A percentile compares a stretch with the other conserved stretches of the same genome.
These are phyloP conservation scores for Lichenostomus cassidix DNA, from an alignment of 2,113 vertebrate genomes.

Conservation along the genomic window DNA sequence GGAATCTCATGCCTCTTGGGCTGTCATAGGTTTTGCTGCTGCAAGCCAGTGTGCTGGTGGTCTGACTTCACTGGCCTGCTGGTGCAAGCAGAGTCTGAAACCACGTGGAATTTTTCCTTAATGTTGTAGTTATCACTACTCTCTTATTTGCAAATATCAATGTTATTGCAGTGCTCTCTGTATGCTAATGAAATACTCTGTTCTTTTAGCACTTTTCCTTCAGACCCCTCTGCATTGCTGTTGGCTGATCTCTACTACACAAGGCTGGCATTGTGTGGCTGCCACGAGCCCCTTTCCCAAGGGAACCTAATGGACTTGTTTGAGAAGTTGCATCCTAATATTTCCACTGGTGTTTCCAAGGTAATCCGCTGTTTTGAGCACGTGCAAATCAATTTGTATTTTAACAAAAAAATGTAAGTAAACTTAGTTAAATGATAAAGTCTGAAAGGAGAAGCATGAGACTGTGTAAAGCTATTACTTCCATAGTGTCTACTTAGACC, in stretches of 20 bases:
- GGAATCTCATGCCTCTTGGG: neutral
- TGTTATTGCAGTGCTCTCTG: neutral
- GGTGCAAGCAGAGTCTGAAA: neutral
- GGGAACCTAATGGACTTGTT: constrained; percentile 81
- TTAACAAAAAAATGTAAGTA: neutral
- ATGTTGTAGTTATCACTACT: neutral
- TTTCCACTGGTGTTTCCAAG: constrained; percentile 89
- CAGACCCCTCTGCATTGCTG: constrained; percentile 84
- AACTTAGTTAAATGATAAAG: neutral
- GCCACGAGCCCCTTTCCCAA: constrained; percentile 81
- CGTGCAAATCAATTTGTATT: neutral
- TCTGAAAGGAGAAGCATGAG: neutral
- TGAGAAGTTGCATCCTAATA: constrained; percentile 82
- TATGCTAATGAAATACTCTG: neutral
- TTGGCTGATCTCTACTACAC: constrained; percentile 92
- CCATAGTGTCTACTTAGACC: neutral
- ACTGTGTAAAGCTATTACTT: neutral
- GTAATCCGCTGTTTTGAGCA: constrained; percentile 58
- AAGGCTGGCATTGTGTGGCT: constrained; percentile 86
- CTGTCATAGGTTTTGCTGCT: neutral
- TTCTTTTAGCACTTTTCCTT: constrained; percentile 80
- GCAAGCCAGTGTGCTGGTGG: neutral
- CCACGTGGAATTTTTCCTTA: neutral
- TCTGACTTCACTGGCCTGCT: neutral
- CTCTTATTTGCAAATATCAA: neutral